Conservation (phyloP, 2,797 vertebrate genomes). For the Spheniscus humboldti region DNA sequence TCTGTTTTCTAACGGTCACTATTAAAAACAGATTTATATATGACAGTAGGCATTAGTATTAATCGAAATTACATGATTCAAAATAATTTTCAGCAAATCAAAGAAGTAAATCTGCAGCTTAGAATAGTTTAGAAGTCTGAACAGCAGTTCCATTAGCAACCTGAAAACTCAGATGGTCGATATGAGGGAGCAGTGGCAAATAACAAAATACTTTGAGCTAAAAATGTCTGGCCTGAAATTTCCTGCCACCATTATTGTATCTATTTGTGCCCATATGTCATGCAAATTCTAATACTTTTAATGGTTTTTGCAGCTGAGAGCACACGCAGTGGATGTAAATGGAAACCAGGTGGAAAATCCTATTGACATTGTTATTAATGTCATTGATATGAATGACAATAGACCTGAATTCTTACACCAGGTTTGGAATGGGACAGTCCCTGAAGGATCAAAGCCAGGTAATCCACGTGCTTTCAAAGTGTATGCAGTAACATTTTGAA, state of each 20-base stretch:
- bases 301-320: constrained; percentile 84
- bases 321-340: constrained; percentile 96
- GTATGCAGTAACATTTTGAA: neutral
- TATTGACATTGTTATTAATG: constrained; percentile 96
- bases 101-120: neutral
- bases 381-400: constrained; percentile 99
- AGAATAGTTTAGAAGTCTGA: neutral
- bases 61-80: neutral
- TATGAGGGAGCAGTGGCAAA: neutral
- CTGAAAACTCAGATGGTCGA: neutral
- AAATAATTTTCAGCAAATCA: neutral
- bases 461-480: constrained; percentile 9
- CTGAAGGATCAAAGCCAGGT: constrained; percentile 98
- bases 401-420: constrained; percentile 94
- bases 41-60: neutral
- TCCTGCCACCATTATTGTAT: neutral
- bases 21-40: neutral
- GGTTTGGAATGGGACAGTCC: constrained; percentile 93
- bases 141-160: neutral
- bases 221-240: neutral
- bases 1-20: neutral
- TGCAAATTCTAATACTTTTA: neutral
- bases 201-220: neutral
- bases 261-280: neutral
- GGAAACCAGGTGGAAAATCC: constrained; percentile 99